phyloP scores from a whole-genome alignment of 2,797 vertebrate genomes.

The Rhynchonycteris naso region DNA sequence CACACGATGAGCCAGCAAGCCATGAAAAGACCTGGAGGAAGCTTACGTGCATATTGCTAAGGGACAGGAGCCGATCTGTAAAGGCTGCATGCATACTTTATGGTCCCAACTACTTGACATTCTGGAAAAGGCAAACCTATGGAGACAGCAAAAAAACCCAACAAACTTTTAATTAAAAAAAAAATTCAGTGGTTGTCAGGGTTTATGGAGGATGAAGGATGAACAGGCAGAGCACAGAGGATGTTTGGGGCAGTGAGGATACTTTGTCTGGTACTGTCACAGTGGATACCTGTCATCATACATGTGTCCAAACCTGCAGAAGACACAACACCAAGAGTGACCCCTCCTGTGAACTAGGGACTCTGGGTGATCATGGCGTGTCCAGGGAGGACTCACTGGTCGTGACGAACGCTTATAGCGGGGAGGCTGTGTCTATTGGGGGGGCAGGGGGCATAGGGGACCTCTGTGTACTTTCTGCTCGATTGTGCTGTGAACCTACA shows the following conservation, averaged over 20 bases:
- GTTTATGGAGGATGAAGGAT: rapidly evolving
- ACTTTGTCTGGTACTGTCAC: rapidly evolving
- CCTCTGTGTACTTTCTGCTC: background rate
- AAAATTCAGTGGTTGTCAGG: background rate
- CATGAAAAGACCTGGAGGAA: background rate
- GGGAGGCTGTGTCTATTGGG: too few species aligned
- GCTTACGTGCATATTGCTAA: rapidly evolving
- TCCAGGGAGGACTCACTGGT: rapidly evolving
- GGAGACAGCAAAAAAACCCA: background rate
- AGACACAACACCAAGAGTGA: rapidly evolving
- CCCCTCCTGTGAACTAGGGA: rapidly evolving
- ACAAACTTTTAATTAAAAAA: too few species aligned
- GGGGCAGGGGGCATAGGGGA: rapidly evolving
- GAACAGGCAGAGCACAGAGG: rapidly evolving
- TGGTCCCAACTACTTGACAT: rapidly evolving
- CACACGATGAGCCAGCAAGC: rapidly evolving
- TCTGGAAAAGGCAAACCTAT: background rate
- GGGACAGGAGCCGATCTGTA: background rate
- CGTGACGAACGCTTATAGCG: rapidly evolving
- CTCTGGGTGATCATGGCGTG: background rate
- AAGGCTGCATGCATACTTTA: rapidly evolving
- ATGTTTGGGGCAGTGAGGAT: rapidly evolving
- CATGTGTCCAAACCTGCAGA: background rate
- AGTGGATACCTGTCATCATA: rapidly evolving
- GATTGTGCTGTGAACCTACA: background rate